Percentiles rank a stretch among this genome's conserved stretches.
Conservation (phyloP, 2,888 invertebrate species). For the Leucania comma region DNA sequence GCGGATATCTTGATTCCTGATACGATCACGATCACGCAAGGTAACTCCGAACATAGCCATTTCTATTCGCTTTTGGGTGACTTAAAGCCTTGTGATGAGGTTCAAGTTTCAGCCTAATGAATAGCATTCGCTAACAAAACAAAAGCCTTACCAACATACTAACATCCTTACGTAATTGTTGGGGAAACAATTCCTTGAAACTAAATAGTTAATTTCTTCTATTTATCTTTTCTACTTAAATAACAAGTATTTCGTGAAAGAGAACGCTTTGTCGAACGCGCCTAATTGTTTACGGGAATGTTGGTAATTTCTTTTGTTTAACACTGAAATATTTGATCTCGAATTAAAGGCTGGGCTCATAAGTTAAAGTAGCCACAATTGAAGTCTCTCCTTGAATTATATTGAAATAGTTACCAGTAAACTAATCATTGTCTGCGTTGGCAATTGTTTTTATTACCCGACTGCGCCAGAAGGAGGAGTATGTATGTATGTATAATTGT, state of each 20-base stretch:
- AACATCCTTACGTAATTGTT: slow-evolving; percentile 47
- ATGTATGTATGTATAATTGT: no score
- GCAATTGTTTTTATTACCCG: neutral
- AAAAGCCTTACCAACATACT: slow-evolving; percentile 43
- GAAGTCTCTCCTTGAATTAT: neutral
- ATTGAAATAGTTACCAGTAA: neutral
- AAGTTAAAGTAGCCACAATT: neutral
- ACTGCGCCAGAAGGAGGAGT: no score
- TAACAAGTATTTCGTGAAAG: slow-evolving; percentile 46
- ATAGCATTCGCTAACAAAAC: slow-evolving; percentile 28
- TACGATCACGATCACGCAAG: no score
- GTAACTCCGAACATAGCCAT: no score
- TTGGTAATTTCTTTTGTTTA: slow-evolving; percentile 34
- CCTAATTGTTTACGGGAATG: slow-evolving; percentile 50
- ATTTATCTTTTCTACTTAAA: slow-evolving; percentile 54
- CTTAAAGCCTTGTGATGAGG: no score
- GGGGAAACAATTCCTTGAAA: slow-evolving; percentile 38
- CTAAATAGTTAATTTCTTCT: slow-evolving; percentile 55
- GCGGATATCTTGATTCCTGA: no score
- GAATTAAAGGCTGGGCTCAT: slow-evolving; percentile 1
- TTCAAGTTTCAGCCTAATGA: neutral
- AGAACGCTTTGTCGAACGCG: slow-evolving; percentile 40
- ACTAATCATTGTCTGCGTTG: neutral
- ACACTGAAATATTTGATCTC: neutral
- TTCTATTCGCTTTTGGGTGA: no score